These are phyloP conservation scores for Tridacna crocea DNA, from an alignment of 2,888 invertebrate genomes.

Conservation along the genomic window DNA sequence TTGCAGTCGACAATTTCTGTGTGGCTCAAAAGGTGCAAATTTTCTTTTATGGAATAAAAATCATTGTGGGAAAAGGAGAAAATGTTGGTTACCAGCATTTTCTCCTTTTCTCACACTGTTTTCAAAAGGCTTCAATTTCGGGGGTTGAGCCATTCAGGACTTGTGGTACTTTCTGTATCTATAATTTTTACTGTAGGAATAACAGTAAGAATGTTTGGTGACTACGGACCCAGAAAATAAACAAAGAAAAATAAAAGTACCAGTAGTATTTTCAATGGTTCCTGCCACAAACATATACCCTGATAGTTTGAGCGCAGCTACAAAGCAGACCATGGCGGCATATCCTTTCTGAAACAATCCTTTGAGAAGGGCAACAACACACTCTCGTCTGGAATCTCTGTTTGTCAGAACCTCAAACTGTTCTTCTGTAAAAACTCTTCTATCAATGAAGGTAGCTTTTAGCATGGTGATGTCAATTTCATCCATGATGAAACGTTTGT, in stretches of 20 bases:
- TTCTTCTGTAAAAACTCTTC: neutral
- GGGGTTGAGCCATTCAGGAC: no score
- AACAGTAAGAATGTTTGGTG: no score
- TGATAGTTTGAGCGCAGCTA: slow-evolving; percentile 2
- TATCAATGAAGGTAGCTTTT: neutral
- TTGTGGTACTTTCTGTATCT: no score
- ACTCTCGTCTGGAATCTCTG: neutral
- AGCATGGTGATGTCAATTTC: slow-evolving; percentile 10
- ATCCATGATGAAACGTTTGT: neutral
- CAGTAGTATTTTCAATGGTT: slow-evolving; percentile 12
- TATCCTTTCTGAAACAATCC: neutral
- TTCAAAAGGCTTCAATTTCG: no score
- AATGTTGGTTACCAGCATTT: no score
- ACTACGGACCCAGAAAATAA: no score
- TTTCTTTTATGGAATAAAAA: no score
- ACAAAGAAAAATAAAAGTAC: neutral
- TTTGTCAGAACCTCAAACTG: neutral
- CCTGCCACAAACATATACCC: slow-evolving; percentile 9
- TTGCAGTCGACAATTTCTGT: no score
- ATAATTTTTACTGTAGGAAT: no score
- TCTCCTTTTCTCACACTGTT: no score
- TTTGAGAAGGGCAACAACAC: neutral
- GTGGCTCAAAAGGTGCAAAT: no score
- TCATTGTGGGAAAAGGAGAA: no score
- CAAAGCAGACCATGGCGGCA: neutral